A percentile compares a stretch with the other conserved stretches of the same genome.
phyloP scores from a whole-genome alignment of 2,113 vertebrate genomes.

The Taxidea taxus region DNA sequence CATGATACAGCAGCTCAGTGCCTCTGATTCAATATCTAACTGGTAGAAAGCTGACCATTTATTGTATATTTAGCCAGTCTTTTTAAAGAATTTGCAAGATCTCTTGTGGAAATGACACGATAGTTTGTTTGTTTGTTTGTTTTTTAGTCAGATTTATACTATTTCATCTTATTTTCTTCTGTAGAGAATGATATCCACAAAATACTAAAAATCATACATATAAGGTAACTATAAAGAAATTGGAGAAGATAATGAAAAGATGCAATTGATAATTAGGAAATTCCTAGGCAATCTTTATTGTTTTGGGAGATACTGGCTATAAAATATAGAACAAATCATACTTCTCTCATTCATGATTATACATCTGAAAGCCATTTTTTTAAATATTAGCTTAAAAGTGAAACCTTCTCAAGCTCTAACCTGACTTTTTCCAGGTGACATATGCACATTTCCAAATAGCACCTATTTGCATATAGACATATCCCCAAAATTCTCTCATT shows the following conservation, averaged over 20 bases:
- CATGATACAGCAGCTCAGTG: constrained; percentile 65
- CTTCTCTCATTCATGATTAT: background rate
- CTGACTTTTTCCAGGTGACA: background rate
- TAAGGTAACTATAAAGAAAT: background rate
- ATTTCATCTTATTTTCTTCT: background rate
- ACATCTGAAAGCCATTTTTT: background rate
- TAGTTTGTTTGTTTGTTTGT: background rate
- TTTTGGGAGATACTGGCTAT: background rate
- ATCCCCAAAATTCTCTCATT: background rate
- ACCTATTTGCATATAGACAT: background rate
- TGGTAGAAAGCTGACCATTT: constrained; percentile 37
- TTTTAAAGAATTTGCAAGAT: constrained; percentile 34
- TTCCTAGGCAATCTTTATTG: background rate
- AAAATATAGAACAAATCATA: background rate
- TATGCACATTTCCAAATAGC: background rate
- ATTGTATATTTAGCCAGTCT: constrained; percentile 12
- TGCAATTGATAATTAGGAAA: background rate
- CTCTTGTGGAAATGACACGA: background rate
- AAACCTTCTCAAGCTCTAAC: background rate
- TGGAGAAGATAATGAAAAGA: background rate
- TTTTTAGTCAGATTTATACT: background rate
- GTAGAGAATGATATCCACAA: background rate
- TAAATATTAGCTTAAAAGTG: background rate
- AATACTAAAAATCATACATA: background rate
- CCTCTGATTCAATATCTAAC: constrained; percentile 61